Evolutionary conservation across 2,888 invertebrate species (phyloP).

Genomic region (Panopea generosa): DNA sequence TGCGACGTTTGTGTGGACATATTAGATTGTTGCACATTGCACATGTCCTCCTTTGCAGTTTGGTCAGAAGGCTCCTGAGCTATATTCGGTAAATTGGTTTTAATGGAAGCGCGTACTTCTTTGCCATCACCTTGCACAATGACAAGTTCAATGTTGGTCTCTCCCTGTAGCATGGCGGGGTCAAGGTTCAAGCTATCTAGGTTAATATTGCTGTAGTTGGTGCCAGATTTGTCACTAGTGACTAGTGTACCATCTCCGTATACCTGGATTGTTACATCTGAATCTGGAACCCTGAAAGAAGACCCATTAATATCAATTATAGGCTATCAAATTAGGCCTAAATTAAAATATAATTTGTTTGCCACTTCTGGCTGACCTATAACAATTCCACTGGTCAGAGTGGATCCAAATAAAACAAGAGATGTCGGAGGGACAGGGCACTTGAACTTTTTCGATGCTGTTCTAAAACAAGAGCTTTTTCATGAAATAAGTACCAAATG

Average conservation of each 20-base stretch:
- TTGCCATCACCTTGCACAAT: slow-evolving; percentile 54
- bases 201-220: slow-evolving; percentile 44
- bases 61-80: neutral
- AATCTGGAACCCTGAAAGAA: slow-evolving; percentile 51
- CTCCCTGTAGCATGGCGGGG: slow-evolving; percentile 33
- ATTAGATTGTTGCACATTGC: neutral
- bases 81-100: neutral
- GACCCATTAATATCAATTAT: neutral
- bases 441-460: no score
- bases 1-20: neutral
- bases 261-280: slow-evolving; percentile 53
- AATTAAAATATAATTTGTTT: no score
- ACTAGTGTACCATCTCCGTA: slow-evolving; percentile 52
- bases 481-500: no score
- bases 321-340: no score
- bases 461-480: no score
- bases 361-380: no score
- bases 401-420: no score
- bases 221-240: slow-evolving; percentile 48
- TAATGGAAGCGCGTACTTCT: slow-evolving; percentile 32
- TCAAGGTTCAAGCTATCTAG: slow-evolving; percentile 45
- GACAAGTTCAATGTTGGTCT: slow-evolving; percentile 50
- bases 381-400: no score
- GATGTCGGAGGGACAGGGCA: no score
- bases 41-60: neutral